Evolutionary conservation across 1,140 invertebrate genomes (phyloP).

Genomic region (Potamilus streckersoni): DNA sequence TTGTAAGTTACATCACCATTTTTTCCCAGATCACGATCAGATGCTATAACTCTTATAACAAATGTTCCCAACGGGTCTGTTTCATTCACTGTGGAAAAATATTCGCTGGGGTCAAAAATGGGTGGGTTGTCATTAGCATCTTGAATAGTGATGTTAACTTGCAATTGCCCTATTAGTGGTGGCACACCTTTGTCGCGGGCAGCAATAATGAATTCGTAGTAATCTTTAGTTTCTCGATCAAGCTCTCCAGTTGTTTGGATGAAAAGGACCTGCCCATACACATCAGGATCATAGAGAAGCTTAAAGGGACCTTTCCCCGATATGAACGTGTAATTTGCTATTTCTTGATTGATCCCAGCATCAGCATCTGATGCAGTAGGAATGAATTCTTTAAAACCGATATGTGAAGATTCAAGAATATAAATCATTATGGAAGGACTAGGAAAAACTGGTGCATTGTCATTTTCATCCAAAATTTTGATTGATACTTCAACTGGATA

Average conservation of each 20-base stretch:
- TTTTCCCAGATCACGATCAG: constrained; percentile 54
- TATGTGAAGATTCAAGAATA: constrained; percentile 65
- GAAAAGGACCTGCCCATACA: constrained; percentile 42
- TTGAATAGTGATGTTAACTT: constrained; percentile 84
- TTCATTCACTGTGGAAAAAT: constrained; percentile 48
- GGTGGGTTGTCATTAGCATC: constrained; percentile 92
- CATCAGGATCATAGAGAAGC: constrained; percentile 32
- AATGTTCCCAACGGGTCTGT: constrained; percentile 44
- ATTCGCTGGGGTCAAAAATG: constrained; percentile 85
- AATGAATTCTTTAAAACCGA: constrained; percentile 77
- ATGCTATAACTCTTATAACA: constrained; percentile 46
- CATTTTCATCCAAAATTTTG: constrained; percentile 82
- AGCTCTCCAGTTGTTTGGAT: constrained; percentile 78
- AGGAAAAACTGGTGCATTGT: constrained; percentile 87
- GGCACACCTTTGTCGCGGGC: constrained; percentile 82
- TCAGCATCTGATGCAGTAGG: constrained; percentile 49
- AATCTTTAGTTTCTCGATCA: constrained; percentile 83
- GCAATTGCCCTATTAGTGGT: constrained; percentile 78
- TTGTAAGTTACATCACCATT: constrained; percentile 75
- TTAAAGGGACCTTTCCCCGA: constrained; percentile 50
- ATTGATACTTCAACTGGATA: constrained; percentile 50
- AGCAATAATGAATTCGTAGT: constrained; percentile 84
- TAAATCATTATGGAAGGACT: constrained; percentile 17
- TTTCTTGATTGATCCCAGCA: constrained; percentile 72
- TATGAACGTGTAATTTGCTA: constrained; percentile 46